Evolutionary conservation across 2,888 invertebrate species (phyloP), one percentile per base, ranked within the genome.

Genomic region (Cetonia aurata): DNA sequence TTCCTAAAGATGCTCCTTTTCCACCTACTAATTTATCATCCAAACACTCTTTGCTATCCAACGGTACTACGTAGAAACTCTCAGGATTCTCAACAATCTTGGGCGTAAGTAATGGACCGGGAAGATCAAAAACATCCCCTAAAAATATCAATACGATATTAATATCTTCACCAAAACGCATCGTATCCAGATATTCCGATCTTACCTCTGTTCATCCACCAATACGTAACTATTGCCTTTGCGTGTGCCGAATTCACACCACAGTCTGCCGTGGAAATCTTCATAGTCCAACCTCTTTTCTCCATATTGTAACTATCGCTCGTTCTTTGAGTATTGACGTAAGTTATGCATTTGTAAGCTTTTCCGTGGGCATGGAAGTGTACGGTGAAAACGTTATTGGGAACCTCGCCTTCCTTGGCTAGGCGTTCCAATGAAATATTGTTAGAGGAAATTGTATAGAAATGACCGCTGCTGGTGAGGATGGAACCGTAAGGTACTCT

Each of bases 1-100:
- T 82, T 0, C 92, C 92, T 10, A 95, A 83, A 1, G 94, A 94
- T 0, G 91, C 89, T 8, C 92, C 94, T 83, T 95, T 95, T 0
- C 94, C 94, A 0, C 95, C 95, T 0, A 92, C 91, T 9, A 91
- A 81, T 8, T 83, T 80, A 0, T 88, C 83, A 73, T 88, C 88
- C 25, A 86, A 85, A 25, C 90, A 87, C 12, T 85, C 85, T 0
- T 80, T 78, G 10, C 86, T 86, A 6, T 84, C 82, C 31, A 91
- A 87, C 0, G 82, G 73, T 1, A 75, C 57, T 4, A 79, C 74
- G 17, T 79, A 73, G 59, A 71, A 56, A n/a, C 72, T 44, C 12
- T 77, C 77, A 9, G 77, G 57, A 4, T 31, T 59, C 31, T 75
- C 75, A 0, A 73, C 73, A 53, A 42, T 12, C 56, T 46, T 31